These are phyloP conservation scores for Steinernema khuongi DNA, from an alignment of 1,140 invertebrate genomes.

Conservation along the genomic window DNA sequence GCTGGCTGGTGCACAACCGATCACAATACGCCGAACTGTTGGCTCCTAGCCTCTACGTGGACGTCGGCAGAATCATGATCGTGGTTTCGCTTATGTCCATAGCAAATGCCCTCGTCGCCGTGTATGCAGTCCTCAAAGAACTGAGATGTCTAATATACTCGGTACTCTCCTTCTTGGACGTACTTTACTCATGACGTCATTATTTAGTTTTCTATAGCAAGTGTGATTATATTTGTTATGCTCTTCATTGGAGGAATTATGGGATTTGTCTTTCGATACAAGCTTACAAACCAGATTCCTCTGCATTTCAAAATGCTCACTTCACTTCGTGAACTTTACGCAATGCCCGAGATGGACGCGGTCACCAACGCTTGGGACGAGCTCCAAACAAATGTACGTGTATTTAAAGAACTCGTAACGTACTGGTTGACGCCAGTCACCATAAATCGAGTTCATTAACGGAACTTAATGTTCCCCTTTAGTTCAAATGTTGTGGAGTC, in stretches of 20 bases:
- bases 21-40: constrained; percentile 55
- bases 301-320: constrained; percentile 57
- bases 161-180: constrained; percentile 30
- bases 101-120: constrained; percentile 44
- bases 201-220: constrained; percentile 53
- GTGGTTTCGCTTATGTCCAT: constrained; percentile 46
- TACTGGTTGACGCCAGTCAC: too few relatives aligned
- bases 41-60: constrained; percentile 54
- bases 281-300: constrained; percentile 51
- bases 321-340: constrained; percentile 54
- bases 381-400: constrained; percentile 50
- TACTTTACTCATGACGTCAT: not conserved
- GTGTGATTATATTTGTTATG: constrained; percentile 54
- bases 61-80: constrained; percentile 51
- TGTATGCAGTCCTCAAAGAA: constrained; percentile 50
- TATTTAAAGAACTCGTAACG: not conserved
- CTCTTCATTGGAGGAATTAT: constrained; percentile 55
- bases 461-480: constrained; percentile 24
- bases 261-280: constrained; percentile 54
- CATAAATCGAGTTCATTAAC: not conserved
- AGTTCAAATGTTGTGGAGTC: constrained; percentile 56
- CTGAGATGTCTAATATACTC: constrained; percentile 55
- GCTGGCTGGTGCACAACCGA: constrained; percentile 48
- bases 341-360: constrained; percentile 43
- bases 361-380: constrained; percentile 54